These are phyloP conservation scores for Diadegma fenestrale DNA, from an alignment of 2,888 invertebrate species.

Conservation along the genomic window DNA sequence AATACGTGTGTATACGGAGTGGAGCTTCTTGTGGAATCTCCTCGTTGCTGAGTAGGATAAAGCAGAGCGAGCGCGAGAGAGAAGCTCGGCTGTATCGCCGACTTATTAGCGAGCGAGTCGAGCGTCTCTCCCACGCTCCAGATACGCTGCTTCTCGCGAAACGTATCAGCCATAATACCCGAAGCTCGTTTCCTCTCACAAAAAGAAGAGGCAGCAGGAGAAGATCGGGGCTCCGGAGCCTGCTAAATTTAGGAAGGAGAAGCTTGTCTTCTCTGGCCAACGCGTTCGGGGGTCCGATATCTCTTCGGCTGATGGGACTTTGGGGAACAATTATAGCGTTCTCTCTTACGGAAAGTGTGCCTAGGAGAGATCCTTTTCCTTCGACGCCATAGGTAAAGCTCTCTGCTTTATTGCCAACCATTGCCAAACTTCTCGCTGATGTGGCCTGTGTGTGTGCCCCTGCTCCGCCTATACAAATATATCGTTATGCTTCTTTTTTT, in stretches of 20 bases:
- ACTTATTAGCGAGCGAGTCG: constrained; percentile 66
- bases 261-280: constrained; percentile 70
- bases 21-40: constrained; percentile 16
- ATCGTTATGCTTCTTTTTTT: constrained; percentile 30
- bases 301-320: constrained; percentile 76
- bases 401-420: constrained; percentile 74
- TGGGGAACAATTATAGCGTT: constrained; percentile 80
- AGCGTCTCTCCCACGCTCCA: constrained; percentile 25
- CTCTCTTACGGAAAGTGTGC: constrained; percentile 45
- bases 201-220: constrained; percentile 12
- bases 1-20: constrained; percentile 5
- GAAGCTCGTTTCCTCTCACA: constrained; percentile 26
- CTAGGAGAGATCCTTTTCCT: constrained; percentile 67
- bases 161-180: constrained; percentile 54
- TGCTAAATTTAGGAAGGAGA: constrained; percentile 65
- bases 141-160: constrained; percentile 42
- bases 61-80: background rate
- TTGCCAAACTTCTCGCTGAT: constrained; percentile 68
- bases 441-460: background rate
- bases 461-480: constrained; percentile 19
- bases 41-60: constrained; percentile 24
- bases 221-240: constrained; percentile 1
- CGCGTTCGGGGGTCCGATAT: constrained; percentile 66
- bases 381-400: constrained; percentile 69
- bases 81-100: constrained; percentile 46